Percentiles rank a stretch among this genome's conserved stretches.
phyloP scores from a whole-genome alignment of 2,888 invertebrate genomes.

The Oscheius sp. region DNA sequence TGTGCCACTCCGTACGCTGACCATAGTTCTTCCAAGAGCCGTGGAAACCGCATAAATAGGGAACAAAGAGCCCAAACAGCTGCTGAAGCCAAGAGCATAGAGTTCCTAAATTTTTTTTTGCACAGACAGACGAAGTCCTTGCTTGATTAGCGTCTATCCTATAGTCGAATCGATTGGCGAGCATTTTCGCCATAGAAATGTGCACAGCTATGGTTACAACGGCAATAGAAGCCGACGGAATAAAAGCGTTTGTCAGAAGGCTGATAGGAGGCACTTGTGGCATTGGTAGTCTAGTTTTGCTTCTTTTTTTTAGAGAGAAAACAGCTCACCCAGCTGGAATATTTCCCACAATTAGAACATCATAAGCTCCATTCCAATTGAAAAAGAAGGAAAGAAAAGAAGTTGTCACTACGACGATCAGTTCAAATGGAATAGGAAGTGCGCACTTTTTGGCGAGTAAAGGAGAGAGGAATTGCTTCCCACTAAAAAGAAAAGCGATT shows the following conservation, averaged over 20 bases:
- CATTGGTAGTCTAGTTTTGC: constrained; percentile 37
- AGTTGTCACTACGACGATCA: constrained; percentile 54
- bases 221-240: constrained; percentile 71
- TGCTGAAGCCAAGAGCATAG: constrained; percentile 73
- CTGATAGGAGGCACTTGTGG: constrained; percentile 61
- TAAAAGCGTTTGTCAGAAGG: constrained; percentile 73
- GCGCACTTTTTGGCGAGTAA: constrained; percentile 66
- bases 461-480: constrained; percentile 73
- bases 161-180: constrained; percentile 73
- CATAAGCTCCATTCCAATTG: not conserved
- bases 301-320: not conserved
- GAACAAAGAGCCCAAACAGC: constrained; percentile 77
- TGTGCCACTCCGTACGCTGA: constrained; percentile 85
- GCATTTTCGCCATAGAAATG: constrained; percentile 73
- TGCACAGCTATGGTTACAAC: constrained; percentile 73
- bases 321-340: constrained; percentile 24
- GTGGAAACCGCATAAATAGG: constrained; percentile 72
- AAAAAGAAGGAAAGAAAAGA: constrained; percentile 1
- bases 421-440: constrained; percentile 70
- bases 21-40: constrained; percentile 74
- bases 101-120: constrained; percentile 43
- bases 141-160: constrained; percentile 73
- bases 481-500: constrained; percentile 65
- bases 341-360: constrained; percentile 16
- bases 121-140: not conserved